Evolutionary conservation across 2,888 invertebrate species (phyloP), one percentile per base, ranked within the genome.

Genomic region (Elysia crispata): DNA sequence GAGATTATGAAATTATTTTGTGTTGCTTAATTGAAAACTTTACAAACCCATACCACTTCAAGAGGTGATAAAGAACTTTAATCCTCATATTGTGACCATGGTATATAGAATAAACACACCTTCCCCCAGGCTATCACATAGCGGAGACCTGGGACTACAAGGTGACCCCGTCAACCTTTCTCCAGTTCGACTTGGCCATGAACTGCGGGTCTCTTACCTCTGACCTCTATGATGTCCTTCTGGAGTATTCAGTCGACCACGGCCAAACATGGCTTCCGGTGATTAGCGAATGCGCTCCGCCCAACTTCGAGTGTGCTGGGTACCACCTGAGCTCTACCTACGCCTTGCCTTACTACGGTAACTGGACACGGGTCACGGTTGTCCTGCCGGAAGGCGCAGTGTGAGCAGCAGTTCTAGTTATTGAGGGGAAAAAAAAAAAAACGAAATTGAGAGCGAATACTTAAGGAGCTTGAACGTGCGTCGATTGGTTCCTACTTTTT

Each of bases 111-210:
- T n/a, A n/a, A n/a, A n/a, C n/a, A 41, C 11, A 41, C 41, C 41
- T 41, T 41, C 41, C 41, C 41, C 41, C 77, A 89, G 89, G 84
- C 28, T 81, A 84, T 20, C 85, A 91, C 33, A 91, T 89, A 84
- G 92, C 92, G 20, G 92, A 92, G 84, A 92, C 92, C 0, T 92
- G 92, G 92, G 93, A 93, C 83, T 91, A 91, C 79, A 87, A 90
- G 62, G 89, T 92, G 31, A 89, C 88, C 0, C 89, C 91, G 1
- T 89, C 91, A 1, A 91, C 92, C 0, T 92, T 93, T 83, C 87
- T 93, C 0, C 93, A 93, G 87, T 93, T 93, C 85, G 91, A 92
- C 85, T 87, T 93, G 28, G 91, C 90, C 49, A 90, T 92, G 89
- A 91, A 89, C 3, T 92, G 92, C 83, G 89, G 89, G 57, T 89